These are phyloP conservation scores for Chaetodon auriga DNA, from an alignment of 2,113 vertebrate species.

Conservation along the genomic window DNA sequence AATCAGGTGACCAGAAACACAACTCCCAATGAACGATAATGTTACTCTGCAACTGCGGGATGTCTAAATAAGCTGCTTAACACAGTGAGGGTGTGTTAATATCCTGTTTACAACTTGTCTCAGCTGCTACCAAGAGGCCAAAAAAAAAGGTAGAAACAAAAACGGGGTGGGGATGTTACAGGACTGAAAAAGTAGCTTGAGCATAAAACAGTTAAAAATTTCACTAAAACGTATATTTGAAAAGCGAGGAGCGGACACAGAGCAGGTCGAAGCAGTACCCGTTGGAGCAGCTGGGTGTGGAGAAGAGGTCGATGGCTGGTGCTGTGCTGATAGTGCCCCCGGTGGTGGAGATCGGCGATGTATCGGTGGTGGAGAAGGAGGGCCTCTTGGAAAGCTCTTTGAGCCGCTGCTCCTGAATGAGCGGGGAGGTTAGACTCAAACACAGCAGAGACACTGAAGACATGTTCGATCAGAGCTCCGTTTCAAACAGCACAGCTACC, in stretches of 20 bases:
- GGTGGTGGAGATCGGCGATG: constrained; percentile 94
- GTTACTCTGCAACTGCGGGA: too few relatives aligned
- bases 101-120: too few relatives aligned
- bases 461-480: neutral
- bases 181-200: neutral
- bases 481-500: constrained; percentile 70
- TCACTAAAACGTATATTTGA: neutral
- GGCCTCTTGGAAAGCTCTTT: constrained; percentile 98
- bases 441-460: neutral
- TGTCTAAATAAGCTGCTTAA: too few relatives aligned
- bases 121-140: too few relatives aligned
- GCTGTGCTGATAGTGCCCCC: constrained; percentile 93
- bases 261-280: constrained; percentile 80
- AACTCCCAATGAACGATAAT: too few relatives aligned
- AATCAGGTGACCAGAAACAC: too few relatives aligned
- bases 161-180: neutral
- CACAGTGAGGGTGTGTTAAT: too few relatives aligned
- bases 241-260: neutral
- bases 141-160: too few relatives aligned
- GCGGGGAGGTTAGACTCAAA: neutral
- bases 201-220: neutral
- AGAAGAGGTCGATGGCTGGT: constrained; percentile 96
- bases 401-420: constrained; percentile 92
- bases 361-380: constrained; percentile 93
- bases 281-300: constrained; percentile 95